Percentiles rank a stretch among this genome's conserved stretches.
Conservation (phyloP, 2,797 vertebrate species). For the Sebastes hubbsi region DNA sequence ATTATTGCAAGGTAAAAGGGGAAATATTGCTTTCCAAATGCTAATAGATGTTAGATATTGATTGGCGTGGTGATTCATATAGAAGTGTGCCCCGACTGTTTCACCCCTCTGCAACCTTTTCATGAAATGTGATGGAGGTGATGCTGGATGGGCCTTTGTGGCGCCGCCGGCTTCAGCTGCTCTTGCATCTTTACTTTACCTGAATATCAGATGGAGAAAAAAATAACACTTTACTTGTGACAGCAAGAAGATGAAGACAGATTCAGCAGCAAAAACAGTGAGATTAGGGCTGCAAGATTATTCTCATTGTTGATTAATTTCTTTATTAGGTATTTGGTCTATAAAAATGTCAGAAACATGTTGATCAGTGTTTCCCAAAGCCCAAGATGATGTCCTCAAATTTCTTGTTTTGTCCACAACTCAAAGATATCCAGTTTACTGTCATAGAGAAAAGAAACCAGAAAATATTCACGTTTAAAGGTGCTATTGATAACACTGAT, state of each 20-base stretch:
- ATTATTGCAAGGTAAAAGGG: constrained; percentile 84
- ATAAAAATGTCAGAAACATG: too few relatives aligned
- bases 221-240: constrained; percentile 3
- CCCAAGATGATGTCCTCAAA: too few relatives aligned
- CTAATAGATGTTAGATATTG: constrained; percentile 85
- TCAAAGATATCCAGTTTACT: too few relatives aligned
- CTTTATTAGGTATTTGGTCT: too few relatives aligned
- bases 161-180: constrained; percentile 1
- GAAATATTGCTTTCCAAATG: constrained; percentile 85
- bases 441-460: too few relatives aligned
- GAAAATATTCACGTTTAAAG: too few relatives aligned
- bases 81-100: constrained; percentile 66
- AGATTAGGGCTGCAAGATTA: background rate
- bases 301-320: too few relatives aligned
- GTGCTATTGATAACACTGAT: too few relatives aligned
- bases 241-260: constrained; percentile 3
- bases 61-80: constrained; percentile 75
- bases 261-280: background rate
- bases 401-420: too few relatives aligned
- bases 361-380: too few relatives aligned
- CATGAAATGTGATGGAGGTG: constrained; percentile 50
- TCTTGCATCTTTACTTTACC: constrained; percentile 31
- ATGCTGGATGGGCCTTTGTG: constrained; percentile 39
- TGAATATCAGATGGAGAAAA: background rate
- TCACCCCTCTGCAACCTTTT: constrained; percentile 59